These are phyloP conservation scores for Atherinosoma microstoma DNA, from an alignment of 2,797 vertebrate genomes.

Conservation along the genomic window DNA sequence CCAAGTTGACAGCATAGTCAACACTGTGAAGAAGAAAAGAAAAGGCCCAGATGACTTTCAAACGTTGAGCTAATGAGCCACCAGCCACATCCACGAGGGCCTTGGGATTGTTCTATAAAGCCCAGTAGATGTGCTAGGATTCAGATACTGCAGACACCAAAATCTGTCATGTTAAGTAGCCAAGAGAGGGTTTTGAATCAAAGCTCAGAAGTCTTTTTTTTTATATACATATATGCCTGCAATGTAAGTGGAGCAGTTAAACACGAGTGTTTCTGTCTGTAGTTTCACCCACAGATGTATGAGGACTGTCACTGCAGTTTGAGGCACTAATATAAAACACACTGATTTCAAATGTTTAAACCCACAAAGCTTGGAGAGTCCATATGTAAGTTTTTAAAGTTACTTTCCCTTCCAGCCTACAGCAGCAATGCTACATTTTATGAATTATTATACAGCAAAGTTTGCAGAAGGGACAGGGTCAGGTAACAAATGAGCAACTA, in stretches of 20 bases:
- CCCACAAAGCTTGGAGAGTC: constrained; percentile 13
- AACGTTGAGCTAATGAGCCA: constrained; percentile 64
- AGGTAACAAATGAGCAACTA: background rate
- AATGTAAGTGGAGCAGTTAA: constrained; percentile 40
- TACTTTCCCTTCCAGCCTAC: constrained; percentile 14
- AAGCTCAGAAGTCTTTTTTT: constrained; percentile 42
- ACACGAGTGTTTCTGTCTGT: constrained; percentile 26
- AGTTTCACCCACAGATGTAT: constrained; percentile 23
- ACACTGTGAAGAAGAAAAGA: constrained; percentile 23
- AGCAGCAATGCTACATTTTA: constrained; percentile 14
- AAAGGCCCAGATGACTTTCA: constrained; percentile 49
- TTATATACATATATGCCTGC: constrained; percentile 40
- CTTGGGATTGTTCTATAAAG: constrained; percentile 56
- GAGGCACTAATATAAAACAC: constrained; percentile 12
- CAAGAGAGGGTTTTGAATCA: constrained; percentile 52
- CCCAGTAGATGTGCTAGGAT: constrained; percentile 38
- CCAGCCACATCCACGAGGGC: constrained; percentile 48
- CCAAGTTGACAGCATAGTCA: constrained; percentile 43
- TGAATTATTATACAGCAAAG: constrained; percentile 38
- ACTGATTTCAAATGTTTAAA: constrained; percentile 27
- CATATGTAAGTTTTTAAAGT: constrained; percentile 24
- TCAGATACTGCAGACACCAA: constrained; percentile 44
- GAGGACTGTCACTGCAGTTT: constrained; percentile 10
- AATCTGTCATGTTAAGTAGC: constrained; percentile 51
- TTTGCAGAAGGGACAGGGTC: background rate